Evolutionary conservation across 2,888 invertebrate species (phyloP).

Genomic region (Phortica magna): DNA sequence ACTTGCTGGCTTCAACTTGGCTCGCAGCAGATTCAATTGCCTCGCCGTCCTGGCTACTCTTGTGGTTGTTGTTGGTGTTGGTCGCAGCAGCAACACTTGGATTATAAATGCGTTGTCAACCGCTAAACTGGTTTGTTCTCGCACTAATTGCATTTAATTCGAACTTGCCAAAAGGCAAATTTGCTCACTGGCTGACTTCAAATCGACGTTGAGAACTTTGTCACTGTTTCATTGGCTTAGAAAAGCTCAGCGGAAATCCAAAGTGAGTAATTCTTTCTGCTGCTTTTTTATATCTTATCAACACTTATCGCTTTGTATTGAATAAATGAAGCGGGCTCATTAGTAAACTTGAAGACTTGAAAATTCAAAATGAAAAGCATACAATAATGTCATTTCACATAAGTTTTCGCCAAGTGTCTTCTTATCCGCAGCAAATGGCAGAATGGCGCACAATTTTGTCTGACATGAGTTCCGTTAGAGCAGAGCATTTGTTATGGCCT

Average conservation of each 20-base stretch:
- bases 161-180: conserved; percentile 18
- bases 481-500: conserved; percentile 63
- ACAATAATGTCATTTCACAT: background rate
- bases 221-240: background rate
- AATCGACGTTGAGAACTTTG: background rate
- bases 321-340: background rate
- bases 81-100: background rate
- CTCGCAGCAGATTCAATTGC: background rate
- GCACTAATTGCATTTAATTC: conserved; percentile 31
- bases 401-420: background rate
- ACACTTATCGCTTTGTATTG: background rate
- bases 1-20: background rate
- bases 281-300: no score
- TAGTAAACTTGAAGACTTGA: background rate
- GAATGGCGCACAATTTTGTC: conserved; percentile 64
- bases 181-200: background rate
- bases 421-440: background rate
- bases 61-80: background rate
- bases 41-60: background rate
- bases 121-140: conserved; percentile 18
- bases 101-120: conserved; percentile 21
- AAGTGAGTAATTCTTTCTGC: background rate
- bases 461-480: conserved; percentile 64
- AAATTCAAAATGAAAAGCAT: background rate
- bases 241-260: background rate